phyloP scores from a whole-genome alignment of 2,888 invertebrate genomes.

The Anticlea derivata region DNA sequence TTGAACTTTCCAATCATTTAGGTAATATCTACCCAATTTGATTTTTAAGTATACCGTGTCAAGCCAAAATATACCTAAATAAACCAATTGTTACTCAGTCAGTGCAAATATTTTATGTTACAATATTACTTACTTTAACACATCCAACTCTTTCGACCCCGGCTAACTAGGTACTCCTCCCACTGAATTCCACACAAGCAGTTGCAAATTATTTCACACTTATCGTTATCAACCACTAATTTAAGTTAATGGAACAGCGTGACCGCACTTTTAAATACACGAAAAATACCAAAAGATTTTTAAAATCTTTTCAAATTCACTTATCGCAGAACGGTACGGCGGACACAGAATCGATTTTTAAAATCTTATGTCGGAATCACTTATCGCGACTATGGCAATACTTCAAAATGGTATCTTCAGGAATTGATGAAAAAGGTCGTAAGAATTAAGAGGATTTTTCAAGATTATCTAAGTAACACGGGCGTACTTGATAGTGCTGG shows the following conservation, averaged over 20 bases:
- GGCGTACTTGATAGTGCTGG: slow-evolving; percentile 57
- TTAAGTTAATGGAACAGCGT: slow-evolving; percentile 10
- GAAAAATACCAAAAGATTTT: slow-evolving; percentile 6
- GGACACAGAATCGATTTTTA: neutral
- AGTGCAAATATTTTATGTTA: no score
- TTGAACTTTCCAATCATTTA: no score
- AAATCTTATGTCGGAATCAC: neutral
- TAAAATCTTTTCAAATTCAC: slow-evolving; percentile 5
- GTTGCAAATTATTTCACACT: slow-evolving; percentile 7
- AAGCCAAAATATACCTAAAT: no score
- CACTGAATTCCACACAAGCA: slow-evolving; percentile 11
- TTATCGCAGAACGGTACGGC: slow-evolving; percentile 7
- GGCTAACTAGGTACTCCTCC: neutral
- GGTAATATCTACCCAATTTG: no score
- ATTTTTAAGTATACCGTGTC: no score
- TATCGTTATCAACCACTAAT: slow-evolving; percentile 12
- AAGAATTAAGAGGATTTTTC: slow-evolving; percentile 15
- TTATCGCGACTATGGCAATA: neutral
- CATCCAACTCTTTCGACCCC: slow-evolving; percentile 6
- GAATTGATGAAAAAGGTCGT: neutral
- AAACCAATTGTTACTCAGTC: no score
- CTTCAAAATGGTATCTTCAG: neutral
- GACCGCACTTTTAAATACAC: slow-evolving; percentile 9
- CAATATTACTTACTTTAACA: neutral
- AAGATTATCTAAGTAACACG: slow-evolving; percentile 42